Percentiles rank a stretch among this genome's conserved stretches.
Evolutionary conservation across 2,797 vertebrate species (phyloP).

Genomic region (Tokudaia muenninki): DNA sequence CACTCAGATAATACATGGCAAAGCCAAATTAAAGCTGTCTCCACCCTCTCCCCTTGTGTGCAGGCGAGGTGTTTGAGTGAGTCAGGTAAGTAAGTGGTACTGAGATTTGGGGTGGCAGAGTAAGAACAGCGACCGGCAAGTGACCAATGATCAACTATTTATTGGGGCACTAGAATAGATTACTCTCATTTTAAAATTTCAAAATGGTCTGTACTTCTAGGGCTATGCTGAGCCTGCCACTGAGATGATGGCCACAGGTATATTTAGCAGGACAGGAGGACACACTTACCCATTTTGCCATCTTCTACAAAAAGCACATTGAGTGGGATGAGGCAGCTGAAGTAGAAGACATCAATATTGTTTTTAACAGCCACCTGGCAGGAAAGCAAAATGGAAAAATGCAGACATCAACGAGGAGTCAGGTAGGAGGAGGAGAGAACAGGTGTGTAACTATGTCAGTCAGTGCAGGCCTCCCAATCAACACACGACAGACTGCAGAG

Average conservation of each 20-base stretch:
- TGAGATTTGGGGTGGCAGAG: slow-evolving; percentile 42
- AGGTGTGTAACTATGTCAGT: slow-evolving; percentile 5
- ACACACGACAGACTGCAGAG: background rate
- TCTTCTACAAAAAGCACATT: slow-evolving; percentile 99
- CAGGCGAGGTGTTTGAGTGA: background rate
- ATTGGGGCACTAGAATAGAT: slow-evolving; percentile 39
- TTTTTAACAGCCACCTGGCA: slow-evolving; percentile 99
- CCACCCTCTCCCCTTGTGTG: background rate
- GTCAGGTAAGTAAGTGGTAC: background rate
- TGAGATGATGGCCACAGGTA: slow-evolving; percentile 1
- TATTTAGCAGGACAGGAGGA: slow-evolving; percentile 16
- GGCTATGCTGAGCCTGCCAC: slow-evolving; percentile 11
- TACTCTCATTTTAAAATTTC: background rate
- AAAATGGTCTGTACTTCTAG: slow-evolving; percentile 46
- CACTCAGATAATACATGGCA: background rate
- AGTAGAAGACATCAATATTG: slow-evolving; percentile 99
- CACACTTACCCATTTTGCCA: slow-evolving; percentile 97
- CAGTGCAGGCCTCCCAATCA: background rate
- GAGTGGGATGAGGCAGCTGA: slow-evolving; percentile 98
- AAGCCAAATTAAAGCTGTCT: background rate
- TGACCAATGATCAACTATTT: background rate
- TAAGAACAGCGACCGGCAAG: slow-evolving; percentile 5
- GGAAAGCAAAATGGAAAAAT: slow-evolving; percentile 72
- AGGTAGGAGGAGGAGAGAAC: slow-evolving; percentile 6
- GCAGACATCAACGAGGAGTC: slow-evolving; percentile 51